Evolutionary conservation across 2,797 vertebrate species (phyloP).

Genomic region (Arctocebus calabarensis): DNA sequence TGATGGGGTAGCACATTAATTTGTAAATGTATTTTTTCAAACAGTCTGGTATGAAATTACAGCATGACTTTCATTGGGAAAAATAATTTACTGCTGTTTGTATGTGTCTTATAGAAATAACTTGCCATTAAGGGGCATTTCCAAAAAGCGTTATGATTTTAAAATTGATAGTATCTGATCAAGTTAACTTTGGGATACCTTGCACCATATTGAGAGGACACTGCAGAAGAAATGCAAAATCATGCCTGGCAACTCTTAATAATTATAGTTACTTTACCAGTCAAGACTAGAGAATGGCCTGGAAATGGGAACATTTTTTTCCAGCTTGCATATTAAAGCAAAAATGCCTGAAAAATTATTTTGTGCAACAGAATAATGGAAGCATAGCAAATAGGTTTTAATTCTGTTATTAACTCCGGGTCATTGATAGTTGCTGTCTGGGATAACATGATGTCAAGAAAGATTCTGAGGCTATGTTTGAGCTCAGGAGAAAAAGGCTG

Average conservation of each 20-base stretch:
- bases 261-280: slow-evolving; percentile 51
- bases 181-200: not conserved
- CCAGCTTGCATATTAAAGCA: slow-evolving; percentile 32
- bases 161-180: slow-evolving; percentile 25
- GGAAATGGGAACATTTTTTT: slow-evolving; percentile 45
- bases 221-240: slow-evolving; percentile 30
- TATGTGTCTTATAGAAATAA: slow-evolving; percentile 7
- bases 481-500: slow-evolving; percentile 30
- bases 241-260: slow-evolving; percentile 6
- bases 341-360: slow-evolving; percentile 53
- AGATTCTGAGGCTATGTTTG: not conserved
- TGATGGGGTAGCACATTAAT: not conserved
- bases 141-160: slow-evolving; percentile 53
- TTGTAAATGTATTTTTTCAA: slow-evolving; percentile 54
- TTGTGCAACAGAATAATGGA: not conserved
- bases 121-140: slow-evolving; percentile 10
- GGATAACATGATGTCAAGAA: not conserved
- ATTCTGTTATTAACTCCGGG: not conserved
- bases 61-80: not conserved
- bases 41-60: not conserved
- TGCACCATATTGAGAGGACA: not conserved
- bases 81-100: not conserved
- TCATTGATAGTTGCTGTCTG: not conserved
- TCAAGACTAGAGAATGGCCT: not conserved
- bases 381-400: slow-evolving; percentile 14